phyloP scores from a whole-genome alignment of 64 coral and sea anemone species.

The Cladopsammia gracilis region DNA sequence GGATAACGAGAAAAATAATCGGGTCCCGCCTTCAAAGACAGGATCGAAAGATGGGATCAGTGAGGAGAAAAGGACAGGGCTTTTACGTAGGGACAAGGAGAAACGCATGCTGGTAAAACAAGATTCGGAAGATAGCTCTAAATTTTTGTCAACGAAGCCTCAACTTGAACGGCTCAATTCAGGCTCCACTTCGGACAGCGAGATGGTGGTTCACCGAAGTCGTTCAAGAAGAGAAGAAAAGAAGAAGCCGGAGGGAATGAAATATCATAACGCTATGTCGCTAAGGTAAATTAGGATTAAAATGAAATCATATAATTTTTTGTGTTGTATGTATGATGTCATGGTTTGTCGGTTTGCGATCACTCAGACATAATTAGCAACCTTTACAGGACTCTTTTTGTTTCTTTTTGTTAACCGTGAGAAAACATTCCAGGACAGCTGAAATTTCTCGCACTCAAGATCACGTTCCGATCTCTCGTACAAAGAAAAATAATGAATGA shows the following conservation, averaged over 20 bases:
- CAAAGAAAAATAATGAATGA: too few relatives aligned
- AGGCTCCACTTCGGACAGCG: conserved; percentile 10
- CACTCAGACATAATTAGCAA: neutral
- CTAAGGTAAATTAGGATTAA: conserved; percentile 57
- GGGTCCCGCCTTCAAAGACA: conserved; percentile 24
- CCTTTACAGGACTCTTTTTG: neutral
- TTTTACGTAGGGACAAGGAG: conserved; percentile 67
- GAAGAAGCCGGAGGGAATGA: conserved; percentile 35
- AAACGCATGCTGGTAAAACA: conserved; percentile 30
- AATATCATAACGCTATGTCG: conserved; percentile 82
- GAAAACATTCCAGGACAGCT: too few relatives aligned
- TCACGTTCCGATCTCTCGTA: too few relatives aligned
- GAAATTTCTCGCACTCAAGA: too few relatives aligned
- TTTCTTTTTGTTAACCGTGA: neutral
- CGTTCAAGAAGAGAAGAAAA: conserved; percentile 32
- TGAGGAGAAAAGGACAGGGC: conserved; percentile 34
- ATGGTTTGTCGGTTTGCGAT: neutral
- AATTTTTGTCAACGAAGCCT: neutral
- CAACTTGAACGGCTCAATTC: conserved; percentile 13
- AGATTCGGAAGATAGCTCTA: neutral
- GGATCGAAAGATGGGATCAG: neutral
- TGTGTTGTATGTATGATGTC: conserved; percentile 20
- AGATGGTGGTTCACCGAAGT: conserved; percentile 7
- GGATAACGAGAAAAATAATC: neutral
- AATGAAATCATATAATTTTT: neutral